phyloP scores from a whole-genome alignment of 2,888 invertebrate species.

The Dolichomitus sp. region DNA sequence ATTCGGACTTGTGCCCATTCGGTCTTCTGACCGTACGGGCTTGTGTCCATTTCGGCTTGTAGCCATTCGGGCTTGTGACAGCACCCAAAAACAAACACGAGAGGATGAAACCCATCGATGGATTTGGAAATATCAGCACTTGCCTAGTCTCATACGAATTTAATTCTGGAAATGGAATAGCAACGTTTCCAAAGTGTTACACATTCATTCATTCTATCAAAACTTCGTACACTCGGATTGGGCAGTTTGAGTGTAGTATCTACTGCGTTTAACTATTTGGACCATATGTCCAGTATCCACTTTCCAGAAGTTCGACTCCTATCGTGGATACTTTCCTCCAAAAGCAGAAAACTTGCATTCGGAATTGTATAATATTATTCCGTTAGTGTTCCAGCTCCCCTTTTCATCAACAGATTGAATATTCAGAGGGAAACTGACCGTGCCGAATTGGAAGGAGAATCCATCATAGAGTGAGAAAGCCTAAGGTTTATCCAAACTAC shows the following conservation, averaged over 20 bases:
- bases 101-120: not conserved
- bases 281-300: not conserved
- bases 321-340: not conserved
- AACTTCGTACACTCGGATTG: not conserved
- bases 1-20: too few species aligned
- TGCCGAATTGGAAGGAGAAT: not conserved
- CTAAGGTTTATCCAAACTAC: not conserved
- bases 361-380: not conserved
- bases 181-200: not conserved
- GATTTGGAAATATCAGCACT: not conserved
- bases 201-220: not conserved
- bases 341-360: not conserved
- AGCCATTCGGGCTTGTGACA: too few species aligned
- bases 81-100: slow-evolving; percentile 16
- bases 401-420: not conserved
- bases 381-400: not conserved
- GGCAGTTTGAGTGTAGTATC: not conserved
- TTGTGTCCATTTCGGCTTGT: too few species aligned
- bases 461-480: not conserved
- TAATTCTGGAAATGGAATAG: not conserved
- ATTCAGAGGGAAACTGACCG: not conserved
- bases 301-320: not conserved
- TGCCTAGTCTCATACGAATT: not conserved
- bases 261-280: not conserved
- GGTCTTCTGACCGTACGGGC: too few species aligned